Conservation (phyloP, 2,888 invertebrate genomes). For the Pterostichus madidus region DNA sequence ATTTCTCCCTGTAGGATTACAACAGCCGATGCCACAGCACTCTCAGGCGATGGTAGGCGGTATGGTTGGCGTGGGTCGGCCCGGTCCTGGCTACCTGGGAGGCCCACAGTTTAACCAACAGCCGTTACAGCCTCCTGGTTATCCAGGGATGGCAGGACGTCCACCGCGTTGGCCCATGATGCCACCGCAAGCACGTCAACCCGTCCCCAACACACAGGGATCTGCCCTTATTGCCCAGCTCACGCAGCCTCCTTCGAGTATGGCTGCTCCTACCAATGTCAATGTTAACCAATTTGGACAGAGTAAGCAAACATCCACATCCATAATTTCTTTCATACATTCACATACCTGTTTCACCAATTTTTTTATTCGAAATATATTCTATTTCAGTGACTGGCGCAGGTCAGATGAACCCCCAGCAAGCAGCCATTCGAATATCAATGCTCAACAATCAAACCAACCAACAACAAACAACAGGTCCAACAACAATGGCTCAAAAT, state of each 20-base stretch:
- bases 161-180: constrained; percentile 80
- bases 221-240: constrained; percentile 81
- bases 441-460: constrained; percentile 71
- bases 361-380: not conserved
- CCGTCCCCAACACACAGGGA: constrained; percentile 75
- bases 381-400: constrained; percentile 68
- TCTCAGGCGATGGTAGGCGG: constrained; percentile 71
- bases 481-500: constrained; percentile 36
- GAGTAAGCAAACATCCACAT: constrained; percentile 72
- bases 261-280: constrained; percentile 73
- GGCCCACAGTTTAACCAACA: constrained; percentile 63
- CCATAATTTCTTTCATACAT: no score
- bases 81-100: constrained; percentile 56
- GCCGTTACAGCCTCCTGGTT: constrained; percentile 60
- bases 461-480: constrained; percentile 45
- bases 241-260: constrained; percentile 79
- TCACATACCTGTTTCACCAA: no score
- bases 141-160: constrained; percentile 67
- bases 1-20: constrained; percentile 68
- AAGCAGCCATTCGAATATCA: constrained; percentile 74
- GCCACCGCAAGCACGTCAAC: constrained; percentile 80
- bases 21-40: constrained; percentile 70
- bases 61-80: constrained; percentile 61
- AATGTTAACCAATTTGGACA: constrained; percentile 78
- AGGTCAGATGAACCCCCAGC: constrained; percentile 73